Conservation (phyloP, 2,888 invertebrate genomes). For the Amaurobius ferox region DNA sequence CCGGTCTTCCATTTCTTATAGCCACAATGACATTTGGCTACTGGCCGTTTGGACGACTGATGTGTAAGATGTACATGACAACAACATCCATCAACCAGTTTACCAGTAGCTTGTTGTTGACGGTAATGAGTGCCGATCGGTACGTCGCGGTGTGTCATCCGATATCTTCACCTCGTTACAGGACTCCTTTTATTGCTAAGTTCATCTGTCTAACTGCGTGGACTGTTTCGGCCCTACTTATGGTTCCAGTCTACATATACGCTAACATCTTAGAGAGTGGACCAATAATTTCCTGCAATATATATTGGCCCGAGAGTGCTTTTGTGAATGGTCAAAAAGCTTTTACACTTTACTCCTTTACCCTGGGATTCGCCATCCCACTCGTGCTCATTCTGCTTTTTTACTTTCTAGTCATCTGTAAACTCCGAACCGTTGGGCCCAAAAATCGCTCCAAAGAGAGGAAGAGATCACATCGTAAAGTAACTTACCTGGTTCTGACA, state of each 20-base stretch:
- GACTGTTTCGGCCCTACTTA: conserved; percentile 89
- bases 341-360: conserved; percentile 92
- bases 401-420: conserved; percentile 91
- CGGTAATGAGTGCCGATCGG: conserved; percentile 94
- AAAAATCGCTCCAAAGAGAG: conserved; percentile 92
- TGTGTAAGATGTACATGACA: conserved; percentile 93
- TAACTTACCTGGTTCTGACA: conserved; percentile 91
- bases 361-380: conserved; percentile 91
- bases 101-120: conserved; percentile 91
- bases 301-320: conserved; percentile 86
- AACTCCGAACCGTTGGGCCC: conserved; percentile 91
- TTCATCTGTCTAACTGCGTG: conserved; percentile 91
- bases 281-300: conserved; percentile 82
- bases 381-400: conserved; percentile 89
- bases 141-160: conserved; percentile 96
- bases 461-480: conserved; percentile 91
- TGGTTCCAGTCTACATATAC: conserved; percentile 92
- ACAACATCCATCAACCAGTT: conserved; percentile 94
- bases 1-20: conserved; percentile 92
- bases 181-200: conserved; percentile 89
- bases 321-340: conserved; percentile 83
- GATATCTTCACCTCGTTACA: conserved; percentile 88
- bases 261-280: conserved; percentile 81
- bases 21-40: conserved; percentile 87
- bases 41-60: conserved; percentile 91